phyloP scores from a whole-genome alignment of 2,797 vertebrate species.

The Ispidina lecontei region DNA sequence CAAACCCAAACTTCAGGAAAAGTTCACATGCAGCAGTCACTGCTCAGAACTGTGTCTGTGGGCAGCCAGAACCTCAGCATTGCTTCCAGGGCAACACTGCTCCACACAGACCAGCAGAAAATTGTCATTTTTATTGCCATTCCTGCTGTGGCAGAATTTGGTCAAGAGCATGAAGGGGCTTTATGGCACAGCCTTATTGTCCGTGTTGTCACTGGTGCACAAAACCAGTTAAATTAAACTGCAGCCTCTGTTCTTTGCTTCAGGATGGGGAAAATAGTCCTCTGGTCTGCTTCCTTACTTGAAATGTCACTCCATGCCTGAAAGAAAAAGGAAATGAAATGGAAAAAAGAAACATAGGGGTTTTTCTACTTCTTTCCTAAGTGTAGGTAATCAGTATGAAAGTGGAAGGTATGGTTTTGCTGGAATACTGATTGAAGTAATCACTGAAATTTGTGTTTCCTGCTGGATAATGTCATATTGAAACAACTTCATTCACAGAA shows the following conservation, averaged over 20 bases:
- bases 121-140: not conserved
- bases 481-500: not conserved
- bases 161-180: not conserved
- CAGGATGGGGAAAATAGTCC: not conserved
- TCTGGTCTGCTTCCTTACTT: not conserved
- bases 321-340: not conserved
- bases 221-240: not conserved
- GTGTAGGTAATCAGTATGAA: not conserved
- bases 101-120: not conserved
- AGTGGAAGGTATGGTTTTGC: not conserved
- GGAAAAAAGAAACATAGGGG: rapidly evolving
- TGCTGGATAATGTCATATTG: not conserved
- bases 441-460: not conserved
- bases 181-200: not conserved
- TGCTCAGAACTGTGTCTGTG: not conserved
- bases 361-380: not conserved
- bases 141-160: not conserved
- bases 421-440: not conserved
- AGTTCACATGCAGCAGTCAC: not conserved
- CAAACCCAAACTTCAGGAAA: not conserved
- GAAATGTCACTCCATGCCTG: not conserved
- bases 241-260: not conserved
- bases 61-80: not conserved
- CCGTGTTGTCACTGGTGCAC: not conserved
- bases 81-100: not conserved